Conservation (phyloP, 2,797 vertebrate species). For the Molossus molossus region DNA sequence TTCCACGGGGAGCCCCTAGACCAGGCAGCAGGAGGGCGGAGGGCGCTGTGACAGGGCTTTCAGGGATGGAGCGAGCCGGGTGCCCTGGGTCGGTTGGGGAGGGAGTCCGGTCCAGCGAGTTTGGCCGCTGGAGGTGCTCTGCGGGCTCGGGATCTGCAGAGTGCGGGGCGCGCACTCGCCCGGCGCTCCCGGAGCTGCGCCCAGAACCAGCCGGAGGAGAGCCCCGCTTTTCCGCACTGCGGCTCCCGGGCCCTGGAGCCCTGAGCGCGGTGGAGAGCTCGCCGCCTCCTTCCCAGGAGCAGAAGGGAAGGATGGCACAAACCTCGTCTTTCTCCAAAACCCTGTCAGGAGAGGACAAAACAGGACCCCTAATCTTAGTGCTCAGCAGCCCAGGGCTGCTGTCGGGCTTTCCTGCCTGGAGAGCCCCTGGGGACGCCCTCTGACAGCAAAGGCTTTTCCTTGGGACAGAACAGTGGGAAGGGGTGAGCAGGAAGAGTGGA, state of each 20-base stretch:
- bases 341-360: not conserved
- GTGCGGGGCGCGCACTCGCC: rapidly evolving
- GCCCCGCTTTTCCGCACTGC: not conserved
- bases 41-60: not conserved
- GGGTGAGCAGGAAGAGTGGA: not conserved
- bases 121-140: rapidly evolving
- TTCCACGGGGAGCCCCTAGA: not conserved
- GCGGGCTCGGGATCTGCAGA: rapidly evolving
- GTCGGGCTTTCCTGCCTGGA: not conserved
- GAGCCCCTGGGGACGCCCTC: too few species aligned
- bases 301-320: not conserved
- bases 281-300: not conserved
- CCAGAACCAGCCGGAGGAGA: rapidly evolving
- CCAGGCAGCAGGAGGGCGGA: not conserved
- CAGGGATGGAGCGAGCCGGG: not conserved
- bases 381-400: not conserved
- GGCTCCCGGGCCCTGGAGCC: rapidly evolving
- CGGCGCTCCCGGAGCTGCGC: rapidly evolving
- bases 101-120: not conserved
- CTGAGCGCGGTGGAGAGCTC: rapidly evolving
- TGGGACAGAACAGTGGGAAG: not conserved
- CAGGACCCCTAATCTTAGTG: not conserved
- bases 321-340: not conserved
- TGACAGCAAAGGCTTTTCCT: not conserved
- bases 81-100: not conserved